phyloP scores from a whole-genome alignment of 2,888 invertebrate species.

The Alloscopus bannaensis region DNA sequence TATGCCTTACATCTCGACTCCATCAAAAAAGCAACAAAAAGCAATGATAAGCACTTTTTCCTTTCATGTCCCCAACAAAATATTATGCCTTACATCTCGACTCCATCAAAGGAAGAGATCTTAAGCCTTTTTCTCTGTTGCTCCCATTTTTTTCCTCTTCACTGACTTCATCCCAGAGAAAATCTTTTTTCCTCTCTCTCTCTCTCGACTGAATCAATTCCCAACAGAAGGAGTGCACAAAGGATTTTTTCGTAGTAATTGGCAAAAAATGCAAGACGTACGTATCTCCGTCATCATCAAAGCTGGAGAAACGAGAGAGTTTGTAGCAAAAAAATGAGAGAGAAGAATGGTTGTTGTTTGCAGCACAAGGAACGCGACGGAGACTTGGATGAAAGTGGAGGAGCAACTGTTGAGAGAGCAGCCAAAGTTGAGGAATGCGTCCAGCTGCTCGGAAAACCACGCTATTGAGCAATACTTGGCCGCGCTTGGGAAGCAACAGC shows the following conservation, averaged over 20 bases:
- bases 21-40: no score
- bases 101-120: no score
- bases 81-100: no score
- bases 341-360: not conserved
- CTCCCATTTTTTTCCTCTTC: constrained; percentile 5
- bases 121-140: no score
- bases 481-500: not conserved
- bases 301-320: not conserved
- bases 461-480: constrained; percentile 24
- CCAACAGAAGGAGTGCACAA: no score
- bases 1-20: no score
- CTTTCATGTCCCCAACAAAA: no score
- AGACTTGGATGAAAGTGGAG: constrained; percentile 56
- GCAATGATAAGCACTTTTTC: no score
- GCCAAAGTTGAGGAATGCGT: not conserved
- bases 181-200: constrained; percentile 5
- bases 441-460: constrained; percentile 8
- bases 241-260: not conserved
- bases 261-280: not conserved
- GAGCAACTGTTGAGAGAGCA: constrained; percentile 50
- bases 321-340: not conserved
- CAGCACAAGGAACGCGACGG: constrained; percentile 67
- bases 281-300: not conserved
- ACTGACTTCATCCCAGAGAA: not conserved
- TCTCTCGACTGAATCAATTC: constrained; percentile 31